These are phyloP conservation scores for Cyanoliseus patagonus DNA, from an alignment of 2,113 vertebrate species.

Conservation along the genomic window DNA sequence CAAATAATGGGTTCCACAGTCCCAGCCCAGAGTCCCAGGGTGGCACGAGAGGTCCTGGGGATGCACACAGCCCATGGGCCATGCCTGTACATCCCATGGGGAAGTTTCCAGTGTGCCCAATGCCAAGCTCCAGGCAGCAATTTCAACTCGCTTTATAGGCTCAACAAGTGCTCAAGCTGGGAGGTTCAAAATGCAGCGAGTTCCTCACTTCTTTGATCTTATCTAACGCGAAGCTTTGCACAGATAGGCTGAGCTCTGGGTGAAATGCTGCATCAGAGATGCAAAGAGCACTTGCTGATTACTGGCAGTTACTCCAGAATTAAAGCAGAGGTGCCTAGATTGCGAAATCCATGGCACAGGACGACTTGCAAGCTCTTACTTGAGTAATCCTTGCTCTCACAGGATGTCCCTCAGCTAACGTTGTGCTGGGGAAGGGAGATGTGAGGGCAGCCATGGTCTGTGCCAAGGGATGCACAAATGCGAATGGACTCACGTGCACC, in stretches of 20 bases:
- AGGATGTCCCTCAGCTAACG: not conserved
- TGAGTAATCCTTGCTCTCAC: not conserved
- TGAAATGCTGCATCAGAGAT: conserved; percentile 41
- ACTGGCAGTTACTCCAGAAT: conserved; percentile 28
- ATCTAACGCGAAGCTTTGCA: conserved; percentile 26
- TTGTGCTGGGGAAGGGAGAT: fast-evolving
- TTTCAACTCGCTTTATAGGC: not conserved
- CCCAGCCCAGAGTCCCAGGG: not conserved
- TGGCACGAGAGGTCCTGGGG: not conserved
- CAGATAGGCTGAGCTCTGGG: not conserved
- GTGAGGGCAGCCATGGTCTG: fast-evolving
- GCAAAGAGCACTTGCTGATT: not conserved
- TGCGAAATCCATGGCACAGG: not conserved
- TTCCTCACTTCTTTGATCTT: conserved; percentile 29
- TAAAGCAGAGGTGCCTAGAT: not conserved
- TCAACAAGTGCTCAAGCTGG: not conserved
- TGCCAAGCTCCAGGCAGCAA: not conserved
- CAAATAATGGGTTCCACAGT: fast-evolving
- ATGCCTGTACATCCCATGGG: not conserved
- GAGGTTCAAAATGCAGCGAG: not conserved
- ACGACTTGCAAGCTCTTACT: not conserved
- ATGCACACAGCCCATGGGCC: fast-evolving
- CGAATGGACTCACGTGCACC: not conserved
- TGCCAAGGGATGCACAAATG: not conserved
- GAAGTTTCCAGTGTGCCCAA: not conserved